Conservation (phyloP, 30 jellyfish, hydroid and myxozoan genomes). For the Cassiopea andromeda region DNA sequence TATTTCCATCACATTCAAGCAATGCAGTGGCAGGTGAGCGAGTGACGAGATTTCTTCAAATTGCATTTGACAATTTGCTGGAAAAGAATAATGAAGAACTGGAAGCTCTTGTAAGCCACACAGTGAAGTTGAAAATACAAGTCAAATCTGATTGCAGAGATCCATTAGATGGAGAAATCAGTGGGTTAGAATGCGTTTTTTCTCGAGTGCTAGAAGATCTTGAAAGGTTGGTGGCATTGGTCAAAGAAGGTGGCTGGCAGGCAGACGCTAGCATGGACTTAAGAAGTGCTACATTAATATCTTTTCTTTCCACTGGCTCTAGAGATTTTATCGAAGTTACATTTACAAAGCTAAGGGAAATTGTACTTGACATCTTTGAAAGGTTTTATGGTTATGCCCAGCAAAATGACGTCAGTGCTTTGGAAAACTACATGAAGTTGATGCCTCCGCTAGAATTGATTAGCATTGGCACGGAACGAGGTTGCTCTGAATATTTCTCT, state of each 20-base stretch:
- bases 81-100: background rate
- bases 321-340: conserved; percentile 3
- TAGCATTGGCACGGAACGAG: background rate
- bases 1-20: background rate
- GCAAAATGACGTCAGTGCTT: conserved; percentile 20
- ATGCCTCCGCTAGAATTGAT: conserved; percentile 16
- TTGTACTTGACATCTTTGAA: conserved; percentile 16
- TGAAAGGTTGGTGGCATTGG: background rate
- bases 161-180: background rate
- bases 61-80: background rate
- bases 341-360: background rate
- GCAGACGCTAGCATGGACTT: background rate
- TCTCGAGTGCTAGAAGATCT: background rate
- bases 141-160: background rate
- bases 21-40: conserved; percentile 13
- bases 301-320: background rate
- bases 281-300: background rate
- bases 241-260: background rate
- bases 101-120: background rate
- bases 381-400: conserved; percentile 17
- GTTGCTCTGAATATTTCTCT: conserved; percentile 20
- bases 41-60: conserved; percentile 17
- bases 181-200: conserved; percentile 15
- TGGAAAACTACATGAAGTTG: conserved; percentile 1
- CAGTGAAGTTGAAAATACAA: background rate